A percentile compares a stretch with the other conserved stretches of the same genome.
Evolutionary conservation across 2,888 invertebrate genomes (phyloP).

Genomic region (Clitarchus hookeri): DNA sequence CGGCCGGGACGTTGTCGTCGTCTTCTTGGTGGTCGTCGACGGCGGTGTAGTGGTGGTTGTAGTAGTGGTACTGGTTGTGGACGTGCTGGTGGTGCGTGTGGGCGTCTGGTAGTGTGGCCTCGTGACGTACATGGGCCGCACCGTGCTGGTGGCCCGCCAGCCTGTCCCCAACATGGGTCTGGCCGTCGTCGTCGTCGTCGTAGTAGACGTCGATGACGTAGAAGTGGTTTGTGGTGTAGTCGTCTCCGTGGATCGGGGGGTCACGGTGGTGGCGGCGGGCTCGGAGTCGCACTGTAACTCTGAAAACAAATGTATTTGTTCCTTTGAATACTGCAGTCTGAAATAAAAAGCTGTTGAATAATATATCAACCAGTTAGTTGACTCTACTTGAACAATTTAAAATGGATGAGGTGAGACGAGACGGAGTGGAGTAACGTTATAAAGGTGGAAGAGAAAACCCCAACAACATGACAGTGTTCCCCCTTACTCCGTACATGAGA

Average conservation of each 20-base stretch:
- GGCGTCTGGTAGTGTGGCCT: background rate
- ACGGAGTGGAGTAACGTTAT: no score
- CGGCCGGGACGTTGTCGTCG: conserved; percentile 51
- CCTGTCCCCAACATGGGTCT: background rate
- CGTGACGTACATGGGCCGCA: background rate
- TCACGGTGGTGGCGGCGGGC: conserved; percentile 48
- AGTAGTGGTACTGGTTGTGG: conserved; percentile 48
- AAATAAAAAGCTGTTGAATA: no score
- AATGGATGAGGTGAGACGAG: no score
- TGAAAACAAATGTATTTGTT: background rate
- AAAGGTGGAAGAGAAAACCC: no score
- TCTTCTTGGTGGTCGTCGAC: conserved; percentile 50
- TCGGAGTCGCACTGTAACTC: conserved; percentile 27
- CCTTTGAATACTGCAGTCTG: no score
- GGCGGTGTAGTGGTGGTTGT: conserved; percentile 48
- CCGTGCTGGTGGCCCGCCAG: background rate
- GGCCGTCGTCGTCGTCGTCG: conserved; percentile 48
- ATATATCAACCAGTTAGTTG: no score
- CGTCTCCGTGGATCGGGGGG: conserved; percentile 46
- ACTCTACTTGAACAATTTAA: no score
- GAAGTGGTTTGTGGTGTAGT: conserved; percentile 48
- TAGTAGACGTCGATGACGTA: conserved; percentile 51
- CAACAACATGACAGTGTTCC: no score
- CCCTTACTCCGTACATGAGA: no score
- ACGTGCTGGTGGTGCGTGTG: conserved; percentile 45